Base-by-base conservation (phyloP, 1,140 invertebrate species). In the Rhizoglyphus robini region DNA sequence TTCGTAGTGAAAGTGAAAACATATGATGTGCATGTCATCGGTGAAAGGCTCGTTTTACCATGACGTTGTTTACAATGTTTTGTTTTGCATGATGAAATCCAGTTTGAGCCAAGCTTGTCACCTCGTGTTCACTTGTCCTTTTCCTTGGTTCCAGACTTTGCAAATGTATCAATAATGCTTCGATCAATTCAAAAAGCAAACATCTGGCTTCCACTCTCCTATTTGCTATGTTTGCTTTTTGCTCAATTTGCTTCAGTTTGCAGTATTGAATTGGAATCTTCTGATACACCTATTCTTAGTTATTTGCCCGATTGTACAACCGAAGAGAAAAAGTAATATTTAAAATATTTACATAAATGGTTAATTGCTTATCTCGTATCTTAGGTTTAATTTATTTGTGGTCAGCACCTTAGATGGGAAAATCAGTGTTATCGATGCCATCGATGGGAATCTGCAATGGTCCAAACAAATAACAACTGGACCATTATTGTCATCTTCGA, bases 361-460 rank as follows among this genome's bases (percentile, higher is more conserved):
- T 54, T 54, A 54, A 8, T 27, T 27, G 8, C 8, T 27, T 54
- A 8, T 20, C 8, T 54, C 20, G 8, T 25, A 25, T 54, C 23
- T 8, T 8, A 54, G 51, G 15, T 54, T 23, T 8, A 63, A 66
- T 23, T 29, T 64, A 29, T 34, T 36, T 41, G 34, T 71, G n/a
- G 25, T 70, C 13, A 64, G 66, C 29, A 71, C 70, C 18, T 51
- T 71, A 18, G 67, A 71, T 70, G 70, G 70, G 31, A 65, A 69
- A 32, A 8, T 71, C 3, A 67, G 67, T 49, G 65, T 69, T 36
- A 25, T 71, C 13, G 67, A 71, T 69, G 51, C 65, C 23, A 34
- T 48, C 2, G 32, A 38, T 34, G 69, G 69, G 23, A 23, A 30
- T 15, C 32, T 67, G 4, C 41, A 65, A 30, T 71, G 70, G 70